Percentiles rank a stretch among this genome's conserved stretches.
These are phyloP conservation scores for Tachysurus vachellii DNA, from an alignment of 2,113 vertebrate genomes.

Conservation along the genomic window DNA sequence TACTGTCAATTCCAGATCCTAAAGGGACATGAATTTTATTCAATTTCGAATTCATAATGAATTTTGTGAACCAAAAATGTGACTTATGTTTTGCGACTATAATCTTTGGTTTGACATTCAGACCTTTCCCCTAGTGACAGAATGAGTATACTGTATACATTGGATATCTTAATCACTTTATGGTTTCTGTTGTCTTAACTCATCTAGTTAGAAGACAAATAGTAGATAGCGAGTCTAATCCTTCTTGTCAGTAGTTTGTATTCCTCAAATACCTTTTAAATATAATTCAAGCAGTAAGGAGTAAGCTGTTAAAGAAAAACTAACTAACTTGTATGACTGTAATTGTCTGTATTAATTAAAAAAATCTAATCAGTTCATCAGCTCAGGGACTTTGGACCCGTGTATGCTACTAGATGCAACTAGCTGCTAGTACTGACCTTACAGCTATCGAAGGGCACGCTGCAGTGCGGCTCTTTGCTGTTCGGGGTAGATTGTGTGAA, in stretches of 20 bases:
- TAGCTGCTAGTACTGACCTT: conserved; percentile 67
- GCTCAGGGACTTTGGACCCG: background rate
- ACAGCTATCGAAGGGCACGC: conserved; percentile 94
- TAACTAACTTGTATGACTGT: background rate
- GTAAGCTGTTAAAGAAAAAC: background rate
- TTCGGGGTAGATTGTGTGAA: conserved; percentile 71
- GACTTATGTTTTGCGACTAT: background rate
- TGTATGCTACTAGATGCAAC: background rate
- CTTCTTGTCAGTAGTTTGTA: background rate
- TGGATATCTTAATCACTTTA: background rate
- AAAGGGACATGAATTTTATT: background rate
- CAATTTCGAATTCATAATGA: background rate
- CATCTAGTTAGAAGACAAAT: background rate
- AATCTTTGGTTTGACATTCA: background rate
- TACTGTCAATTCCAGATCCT: conserved; percentile 88
- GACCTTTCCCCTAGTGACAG: background rate
- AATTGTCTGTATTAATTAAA: background rate
- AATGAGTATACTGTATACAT: too few relatives aligned
- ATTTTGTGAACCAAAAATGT: background rate
- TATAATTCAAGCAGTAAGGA: background rate
- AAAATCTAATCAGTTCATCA: background rate
- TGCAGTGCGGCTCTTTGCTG: conserved; percentile 87
- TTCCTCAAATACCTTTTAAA: background rate
- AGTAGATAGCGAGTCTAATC: background rate
- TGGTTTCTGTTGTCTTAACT: background rate